These are phyloP conservation scores for Leucopternis melanops DNA, from an alignment of 2,113 vertebrate genomes.

Conservation along the genomic window DNA sequence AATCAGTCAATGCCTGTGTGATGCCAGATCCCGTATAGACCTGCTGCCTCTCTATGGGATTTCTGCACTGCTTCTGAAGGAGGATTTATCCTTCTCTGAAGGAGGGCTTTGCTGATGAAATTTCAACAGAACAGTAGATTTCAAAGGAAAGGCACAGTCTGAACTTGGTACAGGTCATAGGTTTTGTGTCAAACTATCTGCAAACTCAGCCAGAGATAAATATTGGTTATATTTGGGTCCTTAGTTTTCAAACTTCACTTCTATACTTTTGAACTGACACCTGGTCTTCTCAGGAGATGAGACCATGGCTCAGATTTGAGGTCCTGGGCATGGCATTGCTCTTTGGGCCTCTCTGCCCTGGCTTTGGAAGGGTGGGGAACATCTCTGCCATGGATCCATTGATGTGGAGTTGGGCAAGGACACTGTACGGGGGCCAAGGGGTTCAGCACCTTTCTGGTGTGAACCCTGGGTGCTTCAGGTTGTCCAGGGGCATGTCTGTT, in stretches of 20 bases:
- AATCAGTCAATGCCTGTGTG: accelerated
- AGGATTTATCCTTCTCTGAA: not conserved
- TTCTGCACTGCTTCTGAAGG: not conserved
- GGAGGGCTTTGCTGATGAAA: not conserved
- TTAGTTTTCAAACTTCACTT: not conserved
- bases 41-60: not conserved
- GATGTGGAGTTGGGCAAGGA: not conserved
- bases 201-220: not conserved
- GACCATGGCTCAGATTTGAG: not conserved
- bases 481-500: not conserved
- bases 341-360: not conserved
- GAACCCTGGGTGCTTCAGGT: not conserved
- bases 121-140: not conserved
- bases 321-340: not conserved
- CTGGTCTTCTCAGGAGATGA: not conserved
- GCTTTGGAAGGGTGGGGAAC: not conserved
- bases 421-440: not conserved
- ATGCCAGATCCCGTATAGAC: not conserved
- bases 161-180: not conserved
- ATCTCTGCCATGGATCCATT: not conserved
- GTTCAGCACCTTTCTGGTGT: not conserved
- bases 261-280: not conserved
- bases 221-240: not conserved
- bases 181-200: not conserved
- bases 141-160: not conserved